Evolutionary conservation across 2,888 invertebrate species (phyloP).

Genomic region (Epicampocera succincta): DNA sequence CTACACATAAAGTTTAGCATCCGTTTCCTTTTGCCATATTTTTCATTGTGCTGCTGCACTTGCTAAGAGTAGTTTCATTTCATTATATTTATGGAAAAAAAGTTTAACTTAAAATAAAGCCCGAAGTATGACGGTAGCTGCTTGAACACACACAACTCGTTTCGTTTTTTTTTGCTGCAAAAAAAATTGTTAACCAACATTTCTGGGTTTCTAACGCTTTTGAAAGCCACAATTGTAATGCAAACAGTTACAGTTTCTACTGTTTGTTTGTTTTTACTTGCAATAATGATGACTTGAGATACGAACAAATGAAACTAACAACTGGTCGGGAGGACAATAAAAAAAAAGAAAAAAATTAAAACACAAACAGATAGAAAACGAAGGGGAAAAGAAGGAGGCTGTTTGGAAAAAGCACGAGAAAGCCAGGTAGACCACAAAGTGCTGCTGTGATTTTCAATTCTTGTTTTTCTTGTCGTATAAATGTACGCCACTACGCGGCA

Average conservation of each 20-base stretch:
- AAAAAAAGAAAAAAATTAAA: neutral
- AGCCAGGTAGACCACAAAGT: constrained; percentile 58
- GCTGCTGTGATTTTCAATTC: constrained; percentile 35
- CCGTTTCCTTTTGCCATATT: constrained; percentile 48
- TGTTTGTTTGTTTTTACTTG: constrained; percentile 33
- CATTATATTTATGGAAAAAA: neutral
- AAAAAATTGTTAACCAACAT: constrained; percentile 42
- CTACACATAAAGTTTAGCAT: constrained; percentile 44
- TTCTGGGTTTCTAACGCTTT: constrained; percentile 55
- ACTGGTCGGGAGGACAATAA: constrained; percentile 31
- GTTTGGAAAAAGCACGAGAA: neutral
- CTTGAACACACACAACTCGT: neutral
- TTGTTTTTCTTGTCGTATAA: constrained; percentile 15
- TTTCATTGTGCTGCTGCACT: neutral
- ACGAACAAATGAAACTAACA: constrained; percentile 34
- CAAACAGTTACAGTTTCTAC: constrained; percentile 55
- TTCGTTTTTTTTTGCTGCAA: neutral
- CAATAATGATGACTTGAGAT: constrained; percentile 35
- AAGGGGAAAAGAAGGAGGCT: neutral
- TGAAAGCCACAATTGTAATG: constrained; percentile 57
- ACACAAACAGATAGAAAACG: too few species aligned
- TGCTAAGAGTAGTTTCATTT: constrained; percentile 22
- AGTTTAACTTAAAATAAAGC: constrained; percentile 19
- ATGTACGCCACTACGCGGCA: constrained; percentile 7
- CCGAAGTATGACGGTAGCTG: constrained; percentile 17